Conservation (phyloP, 2,113 vertebrate genomes). For the Hemiscyllium ocellatum region DNA sequence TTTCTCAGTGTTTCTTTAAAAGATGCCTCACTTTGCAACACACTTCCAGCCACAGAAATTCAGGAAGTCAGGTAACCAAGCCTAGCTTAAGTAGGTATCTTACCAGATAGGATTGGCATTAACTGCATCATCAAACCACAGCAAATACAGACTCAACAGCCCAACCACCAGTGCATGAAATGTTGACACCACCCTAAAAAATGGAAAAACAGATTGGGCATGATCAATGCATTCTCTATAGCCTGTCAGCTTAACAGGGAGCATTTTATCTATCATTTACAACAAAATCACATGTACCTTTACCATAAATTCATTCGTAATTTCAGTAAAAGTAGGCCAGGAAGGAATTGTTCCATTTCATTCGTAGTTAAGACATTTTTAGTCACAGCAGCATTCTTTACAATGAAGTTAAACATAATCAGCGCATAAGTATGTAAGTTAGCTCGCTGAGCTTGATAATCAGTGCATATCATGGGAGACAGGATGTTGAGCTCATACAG, state of each 20-base stretch:
- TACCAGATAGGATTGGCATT: conserved; percentile 87
- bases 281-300: neutral
- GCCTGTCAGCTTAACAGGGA: neutral
- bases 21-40: neutral
- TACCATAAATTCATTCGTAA: neutral
- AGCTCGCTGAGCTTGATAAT: neutral
- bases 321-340: neutral
- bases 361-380: neutral
- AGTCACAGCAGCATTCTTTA: neutral
- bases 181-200: conserved; percentile 81
- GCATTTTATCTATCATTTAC: neutral
- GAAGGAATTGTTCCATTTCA: neutral
- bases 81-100: conserved; percentile 49
- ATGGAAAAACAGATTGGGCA: neutral
- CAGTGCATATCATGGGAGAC: neutral
- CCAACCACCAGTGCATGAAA: conserved; percentile 86
- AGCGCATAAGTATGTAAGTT: too few relatives aligned
- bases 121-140: conserved; percentile 76
- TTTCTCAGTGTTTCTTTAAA: neutral
- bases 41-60: neutral
- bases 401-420: neutral
- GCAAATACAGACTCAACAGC: conserved; percentile 76
- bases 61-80: too few relatives aligned
- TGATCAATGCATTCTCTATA: neutral
- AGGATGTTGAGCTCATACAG: too few relatives aligned